Base-by-base conservation (phyloP, 2,888 invertebrate species). In the Eupithecia subfuscata region DNA sequence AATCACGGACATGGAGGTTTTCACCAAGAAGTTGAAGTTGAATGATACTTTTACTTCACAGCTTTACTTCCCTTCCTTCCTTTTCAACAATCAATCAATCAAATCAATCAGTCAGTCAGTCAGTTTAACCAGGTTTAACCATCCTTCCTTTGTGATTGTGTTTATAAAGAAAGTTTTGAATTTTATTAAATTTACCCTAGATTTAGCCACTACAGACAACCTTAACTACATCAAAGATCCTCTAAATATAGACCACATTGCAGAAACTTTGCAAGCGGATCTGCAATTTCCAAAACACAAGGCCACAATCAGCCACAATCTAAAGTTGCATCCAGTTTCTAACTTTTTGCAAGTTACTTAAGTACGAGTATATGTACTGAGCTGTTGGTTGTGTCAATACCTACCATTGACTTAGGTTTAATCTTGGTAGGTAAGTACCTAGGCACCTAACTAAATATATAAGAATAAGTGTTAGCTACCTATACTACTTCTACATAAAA, bases 261-360 rank as follows among this genome's bases (percentile, higher is more conserved):
- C 34, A 18, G 18, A 34, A 16, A 64, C n/a, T 34, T 34, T 34
- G 9, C 16, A 52, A 64, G 8, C 40, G 22, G 43, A 11, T 25
- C 43, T 25, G 40, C 18, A 30, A 74, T 52, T 40, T 74, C 22
- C 45, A 56, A 7, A 45, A 18, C 45, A 67, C 68, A 69, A 69
- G 71, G 63, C 73, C 52, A 63, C 4, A 69, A 30, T 30, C 60
- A 69, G 63, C 73, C 52, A 63, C 4, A 69, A 30, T 30, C 60
- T 60, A 67, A 76, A 74, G 68, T 76, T 76, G 34, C 45, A 70
- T 30, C 43, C 70, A 76, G 73, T 73, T 71, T 68, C 6, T 30
- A 76, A 76, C 76, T 71, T 76, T 71, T 69, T 34, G 16, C 1
- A 74, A 74, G 71, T 74, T 76, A 63, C 4, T 0, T 43, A n/a